These are phyloP conservation scores for Ceriagrion tenellum DNA, from an alignment of 2,888 invertebrate genomes.

Conservation along the genomic window DNA sequence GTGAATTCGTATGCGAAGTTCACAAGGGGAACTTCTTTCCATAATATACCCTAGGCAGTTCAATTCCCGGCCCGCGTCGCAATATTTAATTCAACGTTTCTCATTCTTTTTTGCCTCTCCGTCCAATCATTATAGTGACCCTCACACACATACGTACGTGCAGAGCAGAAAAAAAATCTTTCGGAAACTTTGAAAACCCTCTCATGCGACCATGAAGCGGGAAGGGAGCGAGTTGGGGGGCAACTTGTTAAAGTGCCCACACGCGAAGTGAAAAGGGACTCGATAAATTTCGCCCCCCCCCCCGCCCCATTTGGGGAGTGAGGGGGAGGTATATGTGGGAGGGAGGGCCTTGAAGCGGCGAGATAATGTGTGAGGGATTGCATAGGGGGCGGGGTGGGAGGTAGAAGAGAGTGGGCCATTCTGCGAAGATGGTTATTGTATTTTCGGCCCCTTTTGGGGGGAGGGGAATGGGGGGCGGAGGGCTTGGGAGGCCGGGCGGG, in stretches of 20 bases:
- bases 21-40: too few relatives aligned
- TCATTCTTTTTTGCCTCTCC: neutral
- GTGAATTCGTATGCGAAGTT: too few relatives aligned
- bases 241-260: neutral
- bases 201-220: neutral
- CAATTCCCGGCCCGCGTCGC: too few relatives aligned
- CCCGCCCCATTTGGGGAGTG: too few relatives aligned
- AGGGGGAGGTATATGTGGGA: neutral
- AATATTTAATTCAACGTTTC: neutral
- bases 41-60: too few relatives aligned
- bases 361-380: conserved; percentile 15
- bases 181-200: neutral
- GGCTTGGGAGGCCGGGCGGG: neutral
- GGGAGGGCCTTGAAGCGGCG: neutral
- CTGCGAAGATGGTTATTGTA: conserved; percentile 37
- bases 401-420: neutral
- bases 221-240: neutral
- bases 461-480: too few relatives aligned
- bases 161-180: neutral
- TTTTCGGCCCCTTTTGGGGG: conserved; percentile 42
- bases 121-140: neutral
- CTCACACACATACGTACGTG: too few relatives aligned
- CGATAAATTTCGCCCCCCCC: neutral
- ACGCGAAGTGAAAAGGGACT: conserved; percentile 16
- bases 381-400: neutral